Conservation (phyloP, 2,113 vertebrate species). For the Mirounga angustirostris region DNA sequence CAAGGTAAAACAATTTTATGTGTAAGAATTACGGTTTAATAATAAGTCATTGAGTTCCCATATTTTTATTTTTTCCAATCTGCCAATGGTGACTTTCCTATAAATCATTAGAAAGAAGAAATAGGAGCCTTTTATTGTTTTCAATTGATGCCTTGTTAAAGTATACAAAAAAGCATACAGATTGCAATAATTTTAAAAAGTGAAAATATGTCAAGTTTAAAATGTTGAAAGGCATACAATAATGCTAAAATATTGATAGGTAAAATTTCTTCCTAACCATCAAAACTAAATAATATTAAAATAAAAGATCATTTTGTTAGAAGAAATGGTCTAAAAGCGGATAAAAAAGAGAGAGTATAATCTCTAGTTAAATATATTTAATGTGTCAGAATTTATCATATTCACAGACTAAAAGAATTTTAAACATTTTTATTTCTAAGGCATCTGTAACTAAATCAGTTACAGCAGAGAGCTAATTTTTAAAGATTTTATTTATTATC, state of each 20-base stretch:
- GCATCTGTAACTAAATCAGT: background rate
- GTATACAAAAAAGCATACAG: conserved; percentile 46
- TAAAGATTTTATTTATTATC: background rate
- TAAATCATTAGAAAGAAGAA: conserved; percentile 50
- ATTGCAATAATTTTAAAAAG: background rate
- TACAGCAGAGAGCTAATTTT: background rate
- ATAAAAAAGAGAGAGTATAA: conserved; percentile 6
- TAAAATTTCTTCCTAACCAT: conserved; percentile 23
- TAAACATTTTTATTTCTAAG: conserved; percentile 43
- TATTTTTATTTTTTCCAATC: background rate
- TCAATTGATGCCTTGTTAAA: background rate
- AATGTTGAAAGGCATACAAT: conserved; percentile 51
- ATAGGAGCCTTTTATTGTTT: conserved; percentile 25
- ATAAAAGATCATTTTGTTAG: conserved; percentile 10
- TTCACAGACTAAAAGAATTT: background rate
- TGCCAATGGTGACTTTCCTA: background rate
- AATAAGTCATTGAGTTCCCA: background rate
- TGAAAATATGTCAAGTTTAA: background rate
- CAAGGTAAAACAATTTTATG: background rate
- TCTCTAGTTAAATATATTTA: conserved; percentile 62
- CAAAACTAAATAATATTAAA: conserved; percentile 17
- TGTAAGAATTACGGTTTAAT: background rate
- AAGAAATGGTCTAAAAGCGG: conserved; percentile 5
- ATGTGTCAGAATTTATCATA: conserved; percentile 68
- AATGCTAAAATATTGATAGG: conserved; percentile 24